Evolutionary conservation across 2,113 vertebrate genomes (phyloP).

Genomic region (Siniperca knerii): DNA sequence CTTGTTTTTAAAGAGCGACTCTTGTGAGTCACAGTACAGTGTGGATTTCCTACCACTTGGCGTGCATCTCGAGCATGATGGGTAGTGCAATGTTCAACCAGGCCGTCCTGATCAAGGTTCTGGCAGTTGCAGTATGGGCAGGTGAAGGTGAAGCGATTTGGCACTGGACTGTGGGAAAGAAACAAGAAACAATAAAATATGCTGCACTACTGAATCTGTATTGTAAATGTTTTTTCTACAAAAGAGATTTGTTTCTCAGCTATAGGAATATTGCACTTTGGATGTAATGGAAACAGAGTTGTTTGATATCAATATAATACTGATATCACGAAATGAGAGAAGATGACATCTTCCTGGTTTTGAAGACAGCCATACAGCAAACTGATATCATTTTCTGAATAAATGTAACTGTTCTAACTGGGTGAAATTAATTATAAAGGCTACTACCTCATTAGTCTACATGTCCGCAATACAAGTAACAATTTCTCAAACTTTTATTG

Average conservation of each 20-base stretch:
- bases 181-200: conserved; percentile 41
- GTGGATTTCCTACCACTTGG: conserved; percentile 86
- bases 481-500: neutral
- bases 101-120: conserved; percentile 96
- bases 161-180: conserved; percentile 88
- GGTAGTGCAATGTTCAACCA: conserved; percentile 95
- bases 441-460: neutral
- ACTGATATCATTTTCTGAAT: neutral
- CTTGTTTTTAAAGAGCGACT: neutral
- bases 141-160: conserved; percentile 96
- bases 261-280: neutral
- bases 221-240: neutral
- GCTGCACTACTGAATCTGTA: neutral
- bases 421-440: neutral
- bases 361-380: neutral
- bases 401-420: neutral
- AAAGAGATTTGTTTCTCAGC: neutral
- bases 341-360: neutral
- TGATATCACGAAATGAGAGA: neutral
- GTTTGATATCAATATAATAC: neutral
- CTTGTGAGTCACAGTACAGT: neutral
- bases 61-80: conserved; percentile 90
- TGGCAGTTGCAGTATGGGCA: conserved; percentile 95
- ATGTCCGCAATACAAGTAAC: neutral
- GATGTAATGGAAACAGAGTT: neutral